A percentile compares a stretch with the other conserved stretches of the same genome.
phyloP scores from a whole-genome alignment of 2,113 vertebrate genomes.

The Mus musculus region GRCm39 chr16:87733501-87734000 shows the following conservation, averaged over 20 bases:
- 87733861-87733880: background rate
- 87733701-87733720: background rate
- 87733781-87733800: background rate
- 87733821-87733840: background rate
- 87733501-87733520: background rate
- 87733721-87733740: background rate
- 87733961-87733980: background rate
- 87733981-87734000: background rate
- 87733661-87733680: background rate
- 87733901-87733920: background rate
- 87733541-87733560: background rate
- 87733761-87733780: background rate
- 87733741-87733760: background rate
- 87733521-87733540: background rate
- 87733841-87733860: background rate
- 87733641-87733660: background rate
- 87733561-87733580: background rate
- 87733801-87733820: background rate
- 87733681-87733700: background rate
- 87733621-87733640: constrained; percentile 18
- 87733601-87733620: background rate
- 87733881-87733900: background rate
- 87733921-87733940: background rate
- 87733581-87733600: background rate
- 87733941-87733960: background rate